Percentiles rank a stretch among this genome's conserved stretches.
Evolutionary conservation across 2,888 invertebrate species (phyloP).

Genomic region (Reticulitermes lucifugus): DNA sequence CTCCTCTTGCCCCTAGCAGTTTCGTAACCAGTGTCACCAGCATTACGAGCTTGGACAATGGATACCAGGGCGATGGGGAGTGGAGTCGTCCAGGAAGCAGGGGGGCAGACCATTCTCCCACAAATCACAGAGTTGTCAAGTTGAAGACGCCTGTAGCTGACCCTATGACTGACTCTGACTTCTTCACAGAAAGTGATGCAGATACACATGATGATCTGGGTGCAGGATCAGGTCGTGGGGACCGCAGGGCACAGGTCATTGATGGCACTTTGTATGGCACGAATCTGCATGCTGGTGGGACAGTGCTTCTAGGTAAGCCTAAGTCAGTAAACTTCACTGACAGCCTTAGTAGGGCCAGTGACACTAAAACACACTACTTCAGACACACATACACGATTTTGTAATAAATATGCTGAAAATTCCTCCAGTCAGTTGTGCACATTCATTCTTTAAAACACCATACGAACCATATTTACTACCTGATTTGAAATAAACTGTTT

Average conservation of each 20-base stretch:
- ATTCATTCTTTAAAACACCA: too few relatives aligned
- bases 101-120: constrained; percentile 79
- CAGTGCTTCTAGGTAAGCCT: constrained; percentile 13
- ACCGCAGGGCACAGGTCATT: constrained; percentile 84
- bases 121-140: constrained; percentile 59
- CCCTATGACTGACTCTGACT: constrained; percentile 92
- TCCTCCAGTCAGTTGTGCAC: too few relatives aligned
- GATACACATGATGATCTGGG: constrained; percentile 79
- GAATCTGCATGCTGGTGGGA: constrained; percentile 11
- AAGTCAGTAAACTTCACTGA: too few relatives aligned
- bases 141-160: constrained; percentile 63
- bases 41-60: constrained; percentile 91
- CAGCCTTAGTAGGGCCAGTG: too few relatives aligned
- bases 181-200: constrained; percentile 91
- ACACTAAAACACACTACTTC: too few relatives aligned
- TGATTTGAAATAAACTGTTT: too few relatives aligned
- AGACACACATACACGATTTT: too few relatives aligned
- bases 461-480: too few relatives aligned
- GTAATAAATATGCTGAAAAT: too few relatives aligned
- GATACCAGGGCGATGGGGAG: constrained; percentile 93
- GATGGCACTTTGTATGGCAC: constrained; percentile 88
- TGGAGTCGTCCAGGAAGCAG: constrained; percentile 89
- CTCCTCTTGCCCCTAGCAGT: constrained; percentile 71
- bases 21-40: constrained; percentile 91
- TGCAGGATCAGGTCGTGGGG: constrained; percentile 63